Evolutionary conservation across 2,888 invertebrate genomes (phyloP).

Genomic region (Limnephilus marmoratus): DNA sequence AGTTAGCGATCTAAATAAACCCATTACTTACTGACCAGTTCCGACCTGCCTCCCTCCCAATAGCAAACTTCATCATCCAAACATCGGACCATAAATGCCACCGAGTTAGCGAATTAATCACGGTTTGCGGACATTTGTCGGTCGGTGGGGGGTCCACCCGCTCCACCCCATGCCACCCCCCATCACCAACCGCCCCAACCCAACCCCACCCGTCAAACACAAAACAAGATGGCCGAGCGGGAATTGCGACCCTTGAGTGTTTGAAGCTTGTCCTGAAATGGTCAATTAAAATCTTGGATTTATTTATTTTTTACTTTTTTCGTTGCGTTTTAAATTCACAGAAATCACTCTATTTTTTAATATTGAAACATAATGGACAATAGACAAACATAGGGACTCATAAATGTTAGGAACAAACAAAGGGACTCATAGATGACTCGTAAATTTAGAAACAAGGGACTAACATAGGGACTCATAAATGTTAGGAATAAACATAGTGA

Average conservation of each 20-base stretch:
- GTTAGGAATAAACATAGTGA: too few species aligned
- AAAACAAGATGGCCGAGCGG: conserved; percentile 34
- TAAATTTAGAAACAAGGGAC: too few species aligned
- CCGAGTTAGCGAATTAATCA: conserved; percentile 50
- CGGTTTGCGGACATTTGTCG: conserved; percentile 43
- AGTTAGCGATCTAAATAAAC: neutral
- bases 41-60: neutral
- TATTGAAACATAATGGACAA: neutral
- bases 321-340: neutral
- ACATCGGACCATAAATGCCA: conserved; percentile 45
- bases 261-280: neutral
- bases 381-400: too few species aligned
- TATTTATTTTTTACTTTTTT: neutral
- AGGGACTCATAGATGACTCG: too few species aligned
- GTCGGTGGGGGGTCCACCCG: neutral
- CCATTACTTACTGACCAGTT: neutral
- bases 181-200: neutral
- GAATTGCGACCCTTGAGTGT: neutral
- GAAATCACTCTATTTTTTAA: neutral
- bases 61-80: conserved; percentile 13
- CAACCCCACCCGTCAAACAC: conserved; percentile 24
- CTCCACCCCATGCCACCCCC: neutral
- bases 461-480: too few species aligned
- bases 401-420: too few species aligned
- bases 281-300: neutral